These are phyloP conservation scores for Verasper variegatus DNA, from an alignment of 2,113 vertebrate species.

Conservation along the genomic window DNA sequence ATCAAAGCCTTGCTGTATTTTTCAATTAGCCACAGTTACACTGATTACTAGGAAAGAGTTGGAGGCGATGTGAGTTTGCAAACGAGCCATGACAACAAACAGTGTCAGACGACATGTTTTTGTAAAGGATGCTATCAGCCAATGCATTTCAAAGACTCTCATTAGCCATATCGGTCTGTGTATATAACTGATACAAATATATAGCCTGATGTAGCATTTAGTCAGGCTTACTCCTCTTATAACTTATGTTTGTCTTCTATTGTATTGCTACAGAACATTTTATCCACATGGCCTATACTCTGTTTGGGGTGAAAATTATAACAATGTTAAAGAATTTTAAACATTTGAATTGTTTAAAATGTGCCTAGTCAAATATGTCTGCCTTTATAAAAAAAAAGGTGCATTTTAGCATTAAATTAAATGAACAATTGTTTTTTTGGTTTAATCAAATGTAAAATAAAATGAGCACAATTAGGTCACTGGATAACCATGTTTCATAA, in stretches of 20 bases:
- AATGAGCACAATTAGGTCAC: too few species aligned
- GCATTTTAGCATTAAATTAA: too few species aligned
- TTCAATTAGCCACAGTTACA: conserved; percentile 31
- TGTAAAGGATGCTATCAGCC: background rate
- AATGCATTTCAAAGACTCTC: background rate
- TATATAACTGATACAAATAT: background rate
- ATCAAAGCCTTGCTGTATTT: background rate
- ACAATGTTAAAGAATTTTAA: too few species aligned
- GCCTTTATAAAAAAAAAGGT: too few species aligned
- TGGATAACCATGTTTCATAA: background rate
- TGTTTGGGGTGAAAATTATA: too few species aligned
- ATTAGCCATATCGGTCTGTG: background rate
- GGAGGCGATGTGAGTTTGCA: conserved; percentile 25
- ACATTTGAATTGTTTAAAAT: too few species aligned
- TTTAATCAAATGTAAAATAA: background rate
- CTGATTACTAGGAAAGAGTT: conserved; percentile 36
- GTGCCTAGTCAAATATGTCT: too few species aligned
- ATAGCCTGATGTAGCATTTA: background rate
- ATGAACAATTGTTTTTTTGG: too few species aligned
- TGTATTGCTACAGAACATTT: too few species aligned
- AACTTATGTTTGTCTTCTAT: too few species aligned
- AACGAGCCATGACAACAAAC: conserved; percentile 26
- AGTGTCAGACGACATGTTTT: conserved; percentile 3
- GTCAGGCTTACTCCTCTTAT: background rate
- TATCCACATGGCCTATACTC: too few species aligned